These are phyloP conservation scores for Danio choprae DNA, from an alignment of 2,797 vertebrate genomes.

Conservation along the genomic window DNA sequence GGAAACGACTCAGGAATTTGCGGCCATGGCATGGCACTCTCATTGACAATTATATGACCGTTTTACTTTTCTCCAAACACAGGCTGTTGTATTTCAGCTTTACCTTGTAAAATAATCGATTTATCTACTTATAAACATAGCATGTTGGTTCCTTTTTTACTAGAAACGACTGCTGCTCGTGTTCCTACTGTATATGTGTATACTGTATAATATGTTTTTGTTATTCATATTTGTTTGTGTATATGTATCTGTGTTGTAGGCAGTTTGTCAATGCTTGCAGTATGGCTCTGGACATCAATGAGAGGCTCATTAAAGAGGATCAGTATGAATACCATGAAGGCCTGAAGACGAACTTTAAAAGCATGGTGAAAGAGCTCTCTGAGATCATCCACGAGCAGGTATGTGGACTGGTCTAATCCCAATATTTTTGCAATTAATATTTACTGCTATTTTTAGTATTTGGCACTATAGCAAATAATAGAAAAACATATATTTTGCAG, in stretches of 20 bases:
- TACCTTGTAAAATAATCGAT: not conserved
- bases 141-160: not conserved
- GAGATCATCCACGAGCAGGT: slow-evolving; percentile 98
- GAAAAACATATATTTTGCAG: no score
- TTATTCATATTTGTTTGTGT: not conserved
- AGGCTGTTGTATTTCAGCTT: not conserved
- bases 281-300: slow-evolving; percentile 93
- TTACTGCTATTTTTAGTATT: no score
- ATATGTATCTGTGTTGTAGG: slow-evolving; percentile 74
- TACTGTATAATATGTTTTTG: no score
- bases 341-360: slow-evolving; percentile 94
- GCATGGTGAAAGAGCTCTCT: slow-evolving; percentile 97
- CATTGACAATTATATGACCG: not conserved
- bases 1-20: not conserved
- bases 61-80: not conserved
- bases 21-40: not conserved
- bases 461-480: no score
- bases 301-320: slow-evolving; percentile 95
- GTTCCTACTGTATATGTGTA: not conserved
- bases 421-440: no score
- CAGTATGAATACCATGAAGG: slow-evolving; percentile 96
- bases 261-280: slow-evolving; percentile 93
- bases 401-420: slow-evolving; percentile 16
- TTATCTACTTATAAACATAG: not conserved
- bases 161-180: not conserved